Evolutionary conservation across 1,140 invertebrate species (phyloP).

Genomic region (Drusus annulatus): DNA sequence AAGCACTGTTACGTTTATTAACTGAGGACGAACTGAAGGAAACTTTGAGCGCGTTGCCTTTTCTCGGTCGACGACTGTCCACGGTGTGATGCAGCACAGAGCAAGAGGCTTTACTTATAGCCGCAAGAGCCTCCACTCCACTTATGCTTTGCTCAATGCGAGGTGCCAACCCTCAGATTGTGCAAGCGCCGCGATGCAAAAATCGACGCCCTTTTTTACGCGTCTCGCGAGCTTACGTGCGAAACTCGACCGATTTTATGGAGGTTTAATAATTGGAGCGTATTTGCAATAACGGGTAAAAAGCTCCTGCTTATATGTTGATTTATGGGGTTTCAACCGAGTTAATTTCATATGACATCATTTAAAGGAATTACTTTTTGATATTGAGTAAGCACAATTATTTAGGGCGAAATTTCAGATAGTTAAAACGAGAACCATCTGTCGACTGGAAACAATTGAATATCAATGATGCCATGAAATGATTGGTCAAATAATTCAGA

Average conservation of each 20-base stretch:
- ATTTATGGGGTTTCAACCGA: too few species aligned
- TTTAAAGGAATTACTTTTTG: too few species aligned
- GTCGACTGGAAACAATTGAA: too few species aligned
- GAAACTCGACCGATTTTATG: not conserved
- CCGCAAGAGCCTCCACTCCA: not conserved
- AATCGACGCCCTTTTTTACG: conserved; percentile 1
- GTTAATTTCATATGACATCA: too few species aligned
- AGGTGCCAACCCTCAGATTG: conserved; percentile 1
- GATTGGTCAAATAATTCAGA: too few species aligned
- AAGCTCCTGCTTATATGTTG: too few species aligned
- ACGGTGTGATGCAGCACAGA: not conserved
- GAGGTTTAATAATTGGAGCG: too few species aligned
- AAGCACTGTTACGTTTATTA: conserved; percentile 8
- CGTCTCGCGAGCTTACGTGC: not conserved
- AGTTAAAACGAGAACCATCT: too few species aligned
- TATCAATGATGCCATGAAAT: too few species aligned
- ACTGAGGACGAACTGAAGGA: not conserved
- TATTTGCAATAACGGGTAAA: too few species aligned
- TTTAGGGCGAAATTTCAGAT: too few species aligned
- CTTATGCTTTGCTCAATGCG: not conserved
- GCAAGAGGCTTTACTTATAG: conserved; percentile 4
- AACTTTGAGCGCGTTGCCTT: conserved; percentile 1
- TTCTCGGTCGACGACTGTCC: conserved; percentile 7
- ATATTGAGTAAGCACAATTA: too few species aligned
- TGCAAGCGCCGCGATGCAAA: not conserved